A percentile compares a stretch with the other conserved stretches of the same genome.
These are phyloP conservation scores for Rhinatrema bivittatum DNA, from an alignment of 2,797 vertebrate species.

Conservation along the genomic window DNA sequence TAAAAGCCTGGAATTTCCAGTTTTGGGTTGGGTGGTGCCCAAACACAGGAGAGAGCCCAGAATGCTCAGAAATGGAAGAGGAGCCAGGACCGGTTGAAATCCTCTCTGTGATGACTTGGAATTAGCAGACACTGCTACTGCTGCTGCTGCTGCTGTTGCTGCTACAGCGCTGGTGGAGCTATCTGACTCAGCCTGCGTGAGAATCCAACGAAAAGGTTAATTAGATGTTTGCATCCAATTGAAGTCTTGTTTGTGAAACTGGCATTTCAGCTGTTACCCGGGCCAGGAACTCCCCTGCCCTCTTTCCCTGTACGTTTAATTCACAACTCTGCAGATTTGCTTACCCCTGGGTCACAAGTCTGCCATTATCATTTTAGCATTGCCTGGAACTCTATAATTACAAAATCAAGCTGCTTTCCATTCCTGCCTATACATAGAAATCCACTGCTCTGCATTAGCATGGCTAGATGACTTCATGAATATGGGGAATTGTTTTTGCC, in stretches of 20 bases:
- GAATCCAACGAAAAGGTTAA: constrained; percentile 54
- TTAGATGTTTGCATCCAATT: constrained; percentile 70
- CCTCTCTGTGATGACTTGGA: too few relatives aligned
- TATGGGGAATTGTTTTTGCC: too few relatives aligned
- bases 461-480: too few relatives aligned
- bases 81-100: too few relatives aligned
- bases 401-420: constrained; percentile 16
- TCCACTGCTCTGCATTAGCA: too few relatives aligned
- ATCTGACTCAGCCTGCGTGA: constrained; percentile 17
- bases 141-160: neutral
- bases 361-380: constrained; percentile 52
- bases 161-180: constrained; percentile 12
- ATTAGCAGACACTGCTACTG: too few relatives aligned
- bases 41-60: too few relatives aligned
- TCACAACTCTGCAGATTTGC: constrained; percentile 41
- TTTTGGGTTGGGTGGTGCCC: too few relatives aligned
- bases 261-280: constrained; percentile 46
- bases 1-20: too few relatives aligned
- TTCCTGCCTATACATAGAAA: too few relatives aligned
- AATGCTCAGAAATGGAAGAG: too few relatives aligned
- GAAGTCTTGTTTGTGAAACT: constrained; percentile 56
- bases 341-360: constrained; percentile 37
- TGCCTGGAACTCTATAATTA: constrained; percentile 51
- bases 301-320: constrained; percentile 35
- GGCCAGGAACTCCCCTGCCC: constrained; percentile 31